Evolutionary conservation across 2,888 invertebrate species (phyloP), one percentile per base, ranked within the genome.

Genomic region (Dorcus hopei): DNA sequence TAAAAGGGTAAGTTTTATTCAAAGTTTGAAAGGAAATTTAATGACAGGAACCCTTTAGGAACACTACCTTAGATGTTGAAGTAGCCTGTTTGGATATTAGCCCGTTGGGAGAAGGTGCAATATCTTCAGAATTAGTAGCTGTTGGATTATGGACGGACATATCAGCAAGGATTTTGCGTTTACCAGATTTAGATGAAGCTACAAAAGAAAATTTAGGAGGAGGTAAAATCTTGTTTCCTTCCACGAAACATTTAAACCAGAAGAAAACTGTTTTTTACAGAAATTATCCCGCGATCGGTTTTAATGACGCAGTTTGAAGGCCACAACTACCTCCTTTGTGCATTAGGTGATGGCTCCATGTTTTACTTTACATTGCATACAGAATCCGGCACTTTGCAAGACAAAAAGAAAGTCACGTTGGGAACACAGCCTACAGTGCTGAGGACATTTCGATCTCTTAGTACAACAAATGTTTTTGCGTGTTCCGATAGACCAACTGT

Each of bases 401-500:
- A 97, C 70, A 91, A 91, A 74, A 98, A 98, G 80, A 94, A 95
- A 75, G 96, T 98, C 14, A 97, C 96, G 0, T 81, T 99, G 3
- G 99, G 99, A 52, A 99, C 98, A 0, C 97, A 98, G 75, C 98
- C 98, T 9, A 97, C 97, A 0, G 93, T 93, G 9, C 81, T 99
- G 55, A 85, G 91, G 61, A 93, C 93, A 6, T 98, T 99, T 77
- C 86, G 90, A 65, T 92, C 94, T 0, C 82, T 93, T 52, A 90
- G 93, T 9, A 96, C 96, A 0, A 94, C 93, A 11, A 98, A 97
- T 77, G 97, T 99, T 39, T 99, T 99, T 81, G 99, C 97, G 19
- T 99, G 99, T 78, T 97, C 97, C 0, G 98, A 99, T 79, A 86
- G 98, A 51, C 98, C 98, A 0, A 97, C 98, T 0, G 98, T 99